Base-by-base conservation (phyloP, 2,888 invertebrate genomes). In the Griposia aprilina region DNA sequence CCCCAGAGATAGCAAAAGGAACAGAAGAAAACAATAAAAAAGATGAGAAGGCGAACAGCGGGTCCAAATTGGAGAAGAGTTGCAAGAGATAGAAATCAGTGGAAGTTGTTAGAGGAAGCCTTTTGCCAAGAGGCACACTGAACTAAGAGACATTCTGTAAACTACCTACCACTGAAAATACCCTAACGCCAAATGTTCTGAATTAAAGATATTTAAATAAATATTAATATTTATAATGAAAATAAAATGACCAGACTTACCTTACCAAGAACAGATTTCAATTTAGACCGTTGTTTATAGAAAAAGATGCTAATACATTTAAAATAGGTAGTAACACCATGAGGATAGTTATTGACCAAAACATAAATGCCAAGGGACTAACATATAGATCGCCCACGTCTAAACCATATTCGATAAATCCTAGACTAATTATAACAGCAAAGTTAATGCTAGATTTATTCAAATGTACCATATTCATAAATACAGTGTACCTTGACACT, bases 401-500 rank as follows among this genome's bases (percentile, higher is more conserved):
- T 26, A 65, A 59, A 70, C 66, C 60, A 82, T 69, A 66, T 69
- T 60, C 8, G 45, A 15, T 15, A 15, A 20, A 36, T 41, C 48
- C 55, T 72, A 73, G 52, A 69, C 63, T 36, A 70, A 52, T 36
- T 30, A 30, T 2, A 62, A 52, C 36, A 17, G 1, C 15, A 0
- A 59, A 50, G 15, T 20, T 2, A 62, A 45, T 55, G 26, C 52
- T 30, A 30, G n/a, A 62, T 52, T 59, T 63, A 15, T 17, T 72
- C 13, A 45, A 15, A 41, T 60, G 7, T 66, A 57, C 7, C 62
- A 76, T 72, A 67, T 55, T 67, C 23, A n/a, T 71, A 57, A 72
- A 55, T 23, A 71, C 62, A 68, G 36, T 26, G 23, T 23, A 36
- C 82, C 84, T 84, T 84, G 74, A 36, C 72, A 73, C 48, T n/a